Evolutionary conservation across 2,113 vertebrate genomes (phyloP), one percentile per base, ranked within the genome.

Genomic region (Malurus cyaneus): DNA sequence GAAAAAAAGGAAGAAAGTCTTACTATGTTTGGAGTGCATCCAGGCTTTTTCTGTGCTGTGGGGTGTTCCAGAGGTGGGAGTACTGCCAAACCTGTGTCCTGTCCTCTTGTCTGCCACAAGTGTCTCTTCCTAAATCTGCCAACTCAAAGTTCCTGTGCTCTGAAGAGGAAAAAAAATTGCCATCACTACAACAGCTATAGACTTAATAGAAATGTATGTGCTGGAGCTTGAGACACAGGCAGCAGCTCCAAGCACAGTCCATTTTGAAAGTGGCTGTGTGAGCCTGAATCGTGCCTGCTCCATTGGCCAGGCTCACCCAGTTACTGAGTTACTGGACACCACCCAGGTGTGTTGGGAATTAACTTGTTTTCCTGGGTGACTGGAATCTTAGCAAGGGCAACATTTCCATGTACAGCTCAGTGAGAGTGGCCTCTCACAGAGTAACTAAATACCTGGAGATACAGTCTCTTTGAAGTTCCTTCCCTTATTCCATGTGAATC

Each of bases 21-120:
- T 34, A 5, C 0, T 59, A 18, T 5, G 31, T 16, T 29, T 13
- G 0, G n/a, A 24, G 49, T 4, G 5, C 6, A 18, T 44, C 31
- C 41, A 34, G 50, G 24, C 39, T 88, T 8, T 47, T 69, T 4
- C 7, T 89, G 41, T 64, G 34, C 12, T 32, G 18, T 4, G 2
- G 14, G 6, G 18, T 23, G 8, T 54, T 64, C 54, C 73, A 54
- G 57, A 34, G 28, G 46, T 41, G 47, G 74, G 46, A 64, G 14
- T 44, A 47, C 1, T 6, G 31, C 29, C 32, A 64, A 56, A 42
- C 21, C 23, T 46, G 8, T 28, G 14, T 69, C 21, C 28, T 49
- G 23, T 69, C 12, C 8, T 17, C 44, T 50, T 31, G 32, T 9
- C 49, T 92, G 29, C 39, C 34, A 6, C 32, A 11, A 31, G 34